A percentile compares a stretch with the other conserved stretches of the same genome.
Conservation (phyloP, 2,888 invertebrate genomes). For the Leptinotarsa rubiginosa region DNA sequence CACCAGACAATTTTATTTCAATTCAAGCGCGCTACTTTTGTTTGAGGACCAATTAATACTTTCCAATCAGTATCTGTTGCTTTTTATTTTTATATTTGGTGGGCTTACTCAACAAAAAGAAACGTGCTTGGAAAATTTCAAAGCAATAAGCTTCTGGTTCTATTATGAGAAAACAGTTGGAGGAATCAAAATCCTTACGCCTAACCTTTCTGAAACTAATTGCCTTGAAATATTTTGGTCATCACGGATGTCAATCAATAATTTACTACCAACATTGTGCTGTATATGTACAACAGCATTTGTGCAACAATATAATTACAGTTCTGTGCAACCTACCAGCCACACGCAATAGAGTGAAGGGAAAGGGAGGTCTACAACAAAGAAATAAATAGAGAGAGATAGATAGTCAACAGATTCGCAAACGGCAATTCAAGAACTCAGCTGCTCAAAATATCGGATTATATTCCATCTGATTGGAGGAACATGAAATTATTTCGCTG, state of each 20-base stretch:
- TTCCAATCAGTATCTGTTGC: too few species aligned
- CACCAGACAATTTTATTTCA: too few species aligned
- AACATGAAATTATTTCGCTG: too few species aligned
- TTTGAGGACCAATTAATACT: too few species aligned
- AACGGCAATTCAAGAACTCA: constrained; percentile 29
- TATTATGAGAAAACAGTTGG: too few species aligned
- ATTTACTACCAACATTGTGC: constrained; percentile 27
- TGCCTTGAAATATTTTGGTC: background rate
- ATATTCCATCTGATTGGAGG: too few species aligned
- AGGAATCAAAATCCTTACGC: too few species aligned
- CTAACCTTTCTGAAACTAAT: background rate
- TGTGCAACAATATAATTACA: constrained; percentile 47
- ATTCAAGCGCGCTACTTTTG: too few species aligned
- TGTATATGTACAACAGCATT: constrained; percentile 49
- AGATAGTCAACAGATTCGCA: constrained; percentile 34
- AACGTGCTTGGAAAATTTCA: background rate
- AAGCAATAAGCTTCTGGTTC: background rate
- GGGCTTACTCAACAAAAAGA: too few species aligned
- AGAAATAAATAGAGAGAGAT: constrained; percentile 51
- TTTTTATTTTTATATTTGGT: too few species aligned
- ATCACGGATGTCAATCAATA: background rate
- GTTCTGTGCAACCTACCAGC: constrained; percentile 68
- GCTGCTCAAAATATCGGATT: background rate
- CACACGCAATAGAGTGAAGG: constrained; percentile 66
- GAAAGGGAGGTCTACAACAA: constrained; percentile 50